These are phyloP conservation scores for Noctua janthina DNA, from an alignment of 2,888 invertebrate genomes.

Conservation along the genomic window DNA sequence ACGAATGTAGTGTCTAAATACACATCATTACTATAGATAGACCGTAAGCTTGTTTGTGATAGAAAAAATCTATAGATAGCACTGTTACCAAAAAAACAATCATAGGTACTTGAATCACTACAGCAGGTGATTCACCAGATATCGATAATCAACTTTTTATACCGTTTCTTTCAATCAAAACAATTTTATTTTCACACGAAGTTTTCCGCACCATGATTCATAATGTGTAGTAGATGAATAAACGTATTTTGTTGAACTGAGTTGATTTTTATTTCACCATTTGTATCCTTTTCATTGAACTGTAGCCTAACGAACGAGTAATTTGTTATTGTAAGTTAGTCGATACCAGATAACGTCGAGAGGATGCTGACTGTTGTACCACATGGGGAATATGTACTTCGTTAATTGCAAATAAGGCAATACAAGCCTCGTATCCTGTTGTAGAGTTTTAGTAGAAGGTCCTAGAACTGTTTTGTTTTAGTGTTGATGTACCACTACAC, in stretches of 20 bases:
- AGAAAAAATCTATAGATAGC: slow-evolving; percentile 2
- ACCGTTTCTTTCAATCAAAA: slow-evolving; percentile 41
- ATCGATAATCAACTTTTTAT: slow-evolving; percentile 46
- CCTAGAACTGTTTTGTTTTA: slow-evolving; percentile 79
- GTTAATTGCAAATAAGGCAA: slow-evolving; percentile 77
- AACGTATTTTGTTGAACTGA: slow-evolving; percentile 35
- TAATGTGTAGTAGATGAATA: slow-evolving; percentile 49
- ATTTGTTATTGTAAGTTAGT: slow-evolving; percentile 73
- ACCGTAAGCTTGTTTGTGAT: slow-evolving; percentile 17
- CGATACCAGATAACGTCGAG: slow-evolving; percentile 77
- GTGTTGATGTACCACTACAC: slow-evolving; percentile 74
- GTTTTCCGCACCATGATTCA: slow-evolving; percentile 43
- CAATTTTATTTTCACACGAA: slow-evolving; percentile 44
- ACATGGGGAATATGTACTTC: slow-evolving; percentile 79
- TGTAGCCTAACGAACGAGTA: slow-evolving; percentile 40
- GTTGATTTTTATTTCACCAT: slow-evolving; percentile 40
- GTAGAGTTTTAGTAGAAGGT: slow-evolving; percentile 83
- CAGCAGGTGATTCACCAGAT: slow-evolving; percentile 51
- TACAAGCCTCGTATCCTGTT: slow-evolving; percentile 77
- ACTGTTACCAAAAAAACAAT: slow-evolving; percentile 39
- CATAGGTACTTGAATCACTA: slow-evolving; percentile 20
- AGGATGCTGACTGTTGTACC: slow-evolving; percentile 78
- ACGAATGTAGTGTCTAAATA: not conserved
- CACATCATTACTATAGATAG: slow-evolving; percentile 2
- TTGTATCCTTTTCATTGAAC: slow-evolving; percentile 37